Evolutionary conservation across 2,113 vertebrate genomes (phyloP), one percentile per base, ranked within the genome.

Genomic region (Puma concolor): DNA sequence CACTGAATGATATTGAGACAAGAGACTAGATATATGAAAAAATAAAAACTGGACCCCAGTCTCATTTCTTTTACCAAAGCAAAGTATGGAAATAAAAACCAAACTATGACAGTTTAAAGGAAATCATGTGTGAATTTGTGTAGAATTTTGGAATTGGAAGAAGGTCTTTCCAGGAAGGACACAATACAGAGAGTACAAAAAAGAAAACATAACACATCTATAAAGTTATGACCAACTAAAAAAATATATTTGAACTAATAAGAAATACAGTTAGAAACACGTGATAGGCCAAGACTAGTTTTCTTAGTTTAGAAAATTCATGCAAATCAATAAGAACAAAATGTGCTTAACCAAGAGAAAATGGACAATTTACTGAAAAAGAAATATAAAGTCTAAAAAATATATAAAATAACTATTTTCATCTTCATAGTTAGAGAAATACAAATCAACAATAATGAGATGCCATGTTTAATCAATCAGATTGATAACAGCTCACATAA

Each of bases 291-390:
- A 67, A 63, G 4, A 71, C 1, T 33, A 76, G 44, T 81, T 63
- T 96, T 95, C 82, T 88, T 81, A 63, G 67, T 87, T 88, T 79
- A 57, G 1, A 76, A 93, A 94, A n/a, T 52, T 17, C 31, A 57
- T 48, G 48, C 19, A 89, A 64, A 88, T 60, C 13, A 76, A 27
- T 17, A 77, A 84, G 33, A 48, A 93, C n/a, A 96, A 95, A 83
- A 76, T 50, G 67, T 10, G 25, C 57, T 80, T 48, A 81, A 23
- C n/a, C 4, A 41, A 85, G 41, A 69, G 25, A 92, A 74, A 72
- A 81, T 64, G 5, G 5, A 41, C 5, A 96, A 72, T 4, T 76
- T 25, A 13, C n/a, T 88, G 33, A 48, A 93, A 97, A 93, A 72
- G n/a, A 71, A 72, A 57, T 21, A 60, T 21, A 86, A 17, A 33